These are phyloP conservation scores for Chaunax sp. DNA, from an alignment of 2,797 vertebrate genomes.

Conservation along the genomic window DNA sequence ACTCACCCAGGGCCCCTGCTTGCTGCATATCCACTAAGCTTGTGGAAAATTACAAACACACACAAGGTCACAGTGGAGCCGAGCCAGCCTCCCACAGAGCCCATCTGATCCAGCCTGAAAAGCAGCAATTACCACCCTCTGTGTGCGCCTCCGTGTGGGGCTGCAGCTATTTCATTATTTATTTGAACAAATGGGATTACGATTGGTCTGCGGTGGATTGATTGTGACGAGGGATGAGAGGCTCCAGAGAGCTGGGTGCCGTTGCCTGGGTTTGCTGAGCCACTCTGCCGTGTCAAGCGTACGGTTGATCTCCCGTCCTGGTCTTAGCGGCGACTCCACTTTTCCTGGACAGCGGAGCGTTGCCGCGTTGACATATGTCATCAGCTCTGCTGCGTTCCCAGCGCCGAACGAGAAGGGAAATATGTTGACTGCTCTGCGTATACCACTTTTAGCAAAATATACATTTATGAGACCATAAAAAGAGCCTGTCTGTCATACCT, in stretches of 20 bases:
- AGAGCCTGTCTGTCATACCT: constrained; percentile 54
- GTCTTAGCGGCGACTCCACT: constrained; percentile 50
- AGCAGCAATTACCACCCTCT: constrained; percentile 79
- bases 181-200: constrained; percentile 84
- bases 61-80: constrained; percentile 80
- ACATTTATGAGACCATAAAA: constrained; percentile 54
- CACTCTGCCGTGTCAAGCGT: constrained; percentile 64
- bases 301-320: constrained; percentile 61
- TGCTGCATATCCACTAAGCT: constrained; percentile 75
- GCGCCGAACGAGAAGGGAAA: constrained; percentile 54
- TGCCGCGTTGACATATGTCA: constrained; percentile 64
- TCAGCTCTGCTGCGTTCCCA: constrained; percentile 52
- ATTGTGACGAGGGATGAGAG: constrained; percentile 77
- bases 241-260: constrained; percentile 55
- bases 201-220: constrained; percentile 73
- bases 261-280: constrained; percentile 50
- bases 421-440: constrained; percentile 41
- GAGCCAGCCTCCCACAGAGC: constrained; percentile 79
- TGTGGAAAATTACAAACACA: constrained; percentile 83
- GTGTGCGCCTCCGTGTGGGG: constrained; percentile 65
- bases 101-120: constrained; percentile 82
- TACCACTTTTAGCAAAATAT: constrained; percentile 50
- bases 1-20: constrained; percentile 61
- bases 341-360: constrained; percentile 66
- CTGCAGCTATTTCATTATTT: constrained; percentile 82